phyloP scores from a whole-genome alignment of 1,140 invertebrate genomes.

The Thrips palmi region DNA sequence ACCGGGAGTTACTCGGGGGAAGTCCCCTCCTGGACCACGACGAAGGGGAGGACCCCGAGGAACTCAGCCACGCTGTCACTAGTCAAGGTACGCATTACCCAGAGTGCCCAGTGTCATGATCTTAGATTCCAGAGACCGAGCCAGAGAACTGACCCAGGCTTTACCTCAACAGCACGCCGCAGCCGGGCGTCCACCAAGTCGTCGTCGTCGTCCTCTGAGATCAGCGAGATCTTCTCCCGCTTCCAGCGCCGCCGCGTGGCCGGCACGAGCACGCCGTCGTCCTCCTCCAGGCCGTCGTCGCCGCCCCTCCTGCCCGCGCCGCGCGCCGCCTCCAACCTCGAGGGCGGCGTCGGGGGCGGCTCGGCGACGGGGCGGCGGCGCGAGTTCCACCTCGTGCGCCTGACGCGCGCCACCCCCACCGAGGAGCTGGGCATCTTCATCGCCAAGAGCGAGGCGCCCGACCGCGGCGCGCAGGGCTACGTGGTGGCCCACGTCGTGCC shows the following conservation, averaged over 20 bases:
- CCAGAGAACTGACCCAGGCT: no score
- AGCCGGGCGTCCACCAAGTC: no score
- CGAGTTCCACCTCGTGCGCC: conserved; percentile 38
- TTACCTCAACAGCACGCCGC: no score
- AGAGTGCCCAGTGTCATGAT: no score
- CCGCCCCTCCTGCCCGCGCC: conserved; percentile 8
- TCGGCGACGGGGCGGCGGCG: conserved; percentile 16
- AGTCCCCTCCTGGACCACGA: no score
- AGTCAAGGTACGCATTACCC: no score
- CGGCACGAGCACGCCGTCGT: conserved; percentile 6
- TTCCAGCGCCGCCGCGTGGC: conserved; percentile 7
- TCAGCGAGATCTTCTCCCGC: conserved; percentile 6
- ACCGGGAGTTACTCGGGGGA: conserved; percentile 9
- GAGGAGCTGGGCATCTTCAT: conserved; percentile 72
- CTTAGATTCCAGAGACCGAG: no score
- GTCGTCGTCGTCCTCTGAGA: no score
- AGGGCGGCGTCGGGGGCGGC: conserved; percentile 7
- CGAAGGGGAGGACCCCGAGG: no score
- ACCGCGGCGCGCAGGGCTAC: conserved; percentile 43
- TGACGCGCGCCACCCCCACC: conserved; percentile 39
- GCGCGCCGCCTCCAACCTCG: conserved; percentile 11
- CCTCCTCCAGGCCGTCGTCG: conserved; percentile 1
- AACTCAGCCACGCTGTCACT: no score
- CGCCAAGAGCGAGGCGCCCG: conserved; percentile 46
- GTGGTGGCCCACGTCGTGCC: conserved; percentile 67